phyloP scores from a whole-genome alignment of 2,797 vertebrate species.

The Peromyscus melanophrys region DNA sequence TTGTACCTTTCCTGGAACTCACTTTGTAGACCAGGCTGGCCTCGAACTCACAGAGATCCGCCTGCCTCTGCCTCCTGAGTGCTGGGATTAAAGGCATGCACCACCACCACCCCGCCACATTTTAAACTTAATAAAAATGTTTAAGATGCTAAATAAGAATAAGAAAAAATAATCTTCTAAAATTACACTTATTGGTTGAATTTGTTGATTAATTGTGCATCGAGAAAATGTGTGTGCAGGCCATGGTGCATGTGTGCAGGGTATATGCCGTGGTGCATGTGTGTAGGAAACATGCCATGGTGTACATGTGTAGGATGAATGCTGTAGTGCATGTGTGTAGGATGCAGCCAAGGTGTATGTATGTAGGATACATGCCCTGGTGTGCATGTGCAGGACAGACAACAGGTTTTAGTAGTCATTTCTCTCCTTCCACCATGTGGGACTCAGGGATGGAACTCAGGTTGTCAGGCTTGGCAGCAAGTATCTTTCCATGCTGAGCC shows the following conservation, averaged over 20 bases:
- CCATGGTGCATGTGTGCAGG: neutral
- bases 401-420: neutral
- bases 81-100: too few relatives aligned
- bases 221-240: neutral
- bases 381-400: neutral
- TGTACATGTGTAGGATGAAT: neutral
- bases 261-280: neutral
- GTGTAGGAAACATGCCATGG: neutral
- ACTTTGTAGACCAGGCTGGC: too few relatives aligned
- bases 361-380: neutral
- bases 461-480: neutral
- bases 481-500: neutral
- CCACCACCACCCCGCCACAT: too few relatives aligned
- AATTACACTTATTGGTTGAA: neutral
- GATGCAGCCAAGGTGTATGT: neutral
- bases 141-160: neutral
- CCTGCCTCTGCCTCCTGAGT: too few relatives aligned
- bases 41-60: too few relatives aligned
- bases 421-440: neutral
- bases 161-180: neutral
- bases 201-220: neutral
- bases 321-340: neutral
- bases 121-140: neutral
- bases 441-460: neutral
- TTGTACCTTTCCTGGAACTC: too few relatives aligned